Percentiles rank a stretch among this genome's conserved stretches.
phyloP scores from a whole-genome alignment of 2,888 invertebrate species.

The Clivina fossor region DNA sequence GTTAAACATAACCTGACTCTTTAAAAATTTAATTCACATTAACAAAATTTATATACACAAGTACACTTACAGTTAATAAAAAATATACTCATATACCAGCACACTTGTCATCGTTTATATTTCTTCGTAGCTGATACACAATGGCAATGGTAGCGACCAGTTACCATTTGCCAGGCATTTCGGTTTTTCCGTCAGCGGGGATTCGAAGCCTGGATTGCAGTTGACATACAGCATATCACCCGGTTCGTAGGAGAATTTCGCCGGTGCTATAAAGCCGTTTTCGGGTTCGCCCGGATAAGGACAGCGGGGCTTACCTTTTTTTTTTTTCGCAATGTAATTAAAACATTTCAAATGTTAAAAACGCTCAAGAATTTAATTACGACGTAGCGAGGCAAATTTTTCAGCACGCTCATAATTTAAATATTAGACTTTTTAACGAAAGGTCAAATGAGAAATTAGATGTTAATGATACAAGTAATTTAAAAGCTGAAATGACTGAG shows the following conservation, averaged over 20 bases:
- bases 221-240: constrained; percentile 70
- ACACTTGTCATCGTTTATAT: constrained; percentile 42
- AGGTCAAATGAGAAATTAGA: no score
- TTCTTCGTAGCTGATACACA: constrained; percentile 63
- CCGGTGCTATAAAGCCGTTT: constrained; percentile 68
- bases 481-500: no score
- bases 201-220: constrained; percentile 67
- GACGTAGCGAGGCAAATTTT: no score
- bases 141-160: constrained; percentile 69
- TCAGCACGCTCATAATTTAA: no score
- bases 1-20: not conserved
- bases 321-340: no score
- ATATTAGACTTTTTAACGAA: no score
- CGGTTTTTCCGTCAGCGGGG: constrained; percentile 54
- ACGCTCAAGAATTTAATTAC: no score
- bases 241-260: constrained; percentile 74
- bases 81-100: no score
- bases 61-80: not conserved
- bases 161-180: constrained; percentile 67
- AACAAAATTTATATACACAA: not conserved
- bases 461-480: no score
- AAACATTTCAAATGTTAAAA: no score
- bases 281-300: constrained; percentile 72
- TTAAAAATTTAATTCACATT: not conserved
- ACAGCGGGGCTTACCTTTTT: constrained; percentile 69